Evolutionary conservation across 2,113 vertebrate genomes (phyloP), one percentile per base, ranked within the genome.

Genomic region (Rynchops niger): DNA sequence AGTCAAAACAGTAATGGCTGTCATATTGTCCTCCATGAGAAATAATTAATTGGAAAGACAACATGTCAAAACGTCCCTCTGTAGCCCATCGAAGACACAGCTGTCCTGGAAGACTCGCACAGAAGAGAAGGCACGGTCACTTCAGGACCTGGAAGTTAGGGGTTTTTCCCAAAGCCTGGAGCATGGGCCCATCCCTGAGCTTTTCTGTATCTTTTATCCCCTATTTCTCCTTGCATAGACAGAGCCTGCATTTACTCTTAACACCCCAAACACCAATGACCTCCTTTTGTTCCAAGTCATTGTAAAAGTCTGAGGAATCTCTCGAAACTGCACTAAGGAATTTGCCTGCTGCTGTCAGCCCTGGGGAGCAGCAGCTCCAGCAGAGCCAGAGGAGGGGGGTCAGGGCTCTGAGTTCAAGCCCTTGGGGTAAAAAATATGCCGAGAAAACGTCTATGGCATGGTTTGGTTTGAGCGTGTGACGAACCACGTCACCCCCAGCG

Each of bases 361-460:
- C 43, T 8, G n/a, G 40, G 18, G n/a, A n/a, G 77, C 58, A 26
- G 30, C 58, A 45, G 45, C 63, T 43, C 36, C 38, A 25, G 67
- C 56, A 53, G 32, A 45, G 40, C 34, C 8, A 38, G 22, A 4
- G 4, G 11, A 6, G 21, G 9, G n/a, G 29, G 11, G 5, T 19
- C 38, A 32, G 27, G 19, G 14, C 8, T 34, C 26, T 8, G 25
- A 80, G 23, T 45, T 25, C 32, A 9, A 67, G 40, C 27, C 30
- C 67, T 18, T 15, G 6, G 12, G 15, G 19, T 50, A 43, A 67
- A 74, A 72, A 11, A 32, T 32, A 21, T 3, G 19, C 29, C 47
- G 42, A 49, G n/a, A 18, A 72, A 63, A 63, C 1, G 0, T 12
- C 63, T 16, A 0, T 3, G 11, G 29, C 52, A 53, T 0, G 5